Conservation (phyloP, 2,797 vertebrate species). For the Pipistrellus pygmaeus region DNA sequence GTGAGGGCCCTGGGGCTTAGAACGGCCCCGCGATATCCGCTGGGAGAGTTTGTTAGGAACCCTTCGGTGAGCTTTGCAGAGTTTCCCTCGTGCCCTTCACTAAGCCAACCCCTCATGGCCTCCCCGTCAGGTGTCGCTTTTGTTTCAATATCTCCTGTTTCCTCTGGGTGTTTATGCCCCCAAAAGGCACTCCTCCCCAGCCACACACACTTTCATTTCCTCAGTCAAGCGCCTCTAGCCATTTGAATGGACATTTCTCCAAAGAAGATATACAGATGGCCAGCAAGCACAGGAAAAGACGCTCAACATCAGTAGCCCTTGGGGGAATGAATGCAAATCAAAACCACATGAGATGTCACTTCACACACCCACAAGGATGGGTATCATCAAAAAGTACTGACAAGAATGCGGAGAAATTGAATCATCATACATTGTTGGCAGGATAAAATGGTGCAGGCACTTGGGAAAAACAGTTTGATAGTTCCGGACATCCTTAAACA, state of each 20-base stretch:
- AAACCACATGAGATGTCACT: not conserved
- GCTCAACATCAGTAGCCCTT: not conserved
- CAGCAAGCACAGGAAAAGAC: not conserved
- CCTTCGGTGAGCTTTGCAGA: not conserved
- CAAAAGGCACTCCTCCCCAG: not conserved
- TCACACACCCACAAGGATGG: not conserved
- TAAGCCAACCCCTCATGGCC: not conserved
- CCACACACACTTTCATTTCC: slow-evolving; percentile 21
- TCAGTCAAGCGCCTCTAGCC: slow-evolving; percentile 22
- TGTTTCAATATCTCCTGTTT: slow-evolving; percentile 14
- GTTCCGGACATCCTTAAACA: slow-evolving; percentile 5
- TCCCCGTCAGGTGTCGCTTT: slow-evolving; percentile 25
- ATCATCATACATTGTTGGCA: not conserved
- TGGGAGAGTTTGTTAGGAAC: not conserved
- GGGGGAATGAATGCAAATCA: slow-evolving; percentile 31
- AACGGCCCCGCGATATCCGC: not conserved
- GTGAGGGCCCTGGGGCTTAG: not conserved
- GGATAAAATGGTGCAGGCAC: not conserved
- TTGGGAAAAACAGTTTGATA: not conserved
- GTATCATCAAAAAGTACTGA: not conserved
- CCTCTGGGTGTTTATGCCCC: not conserved
- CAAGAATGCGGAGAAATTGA: not conserved
- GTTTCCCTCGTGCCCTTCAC: not conserved
- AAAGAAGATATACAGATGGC: not conserved
- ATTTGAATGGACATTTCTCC: not conserved